phyloP scores from a whole-genome alignment of 2,113 vertebrate species.

The Microtus oregoni region DNA sequence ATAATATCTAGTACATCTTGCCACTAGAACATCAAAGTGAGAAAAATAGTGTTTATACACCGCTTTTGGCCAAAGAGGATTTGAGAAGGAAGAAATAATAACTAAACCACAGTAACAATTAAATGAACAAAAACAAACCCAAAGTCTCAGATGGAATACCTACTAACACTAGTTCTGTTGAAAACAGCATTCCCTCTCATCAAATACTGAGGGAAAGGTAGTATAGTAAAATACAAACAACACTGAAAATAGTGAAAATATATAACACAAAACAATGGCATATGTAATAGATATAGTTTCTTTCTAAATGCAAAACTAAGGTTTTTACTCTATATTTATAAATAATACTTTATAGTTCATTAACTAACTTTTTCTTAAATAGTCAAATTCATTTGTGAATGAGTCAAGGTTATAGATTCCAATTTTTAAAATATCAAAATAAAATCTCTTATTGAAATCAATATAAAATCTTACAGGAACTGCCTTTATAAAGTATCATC shows the following conservation, averaged over 20 bases:
- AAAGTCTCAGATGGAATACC: background rate
- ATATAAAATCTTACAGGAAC: conserved; percentile 35
- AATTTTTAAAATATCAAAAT: conserved; percentile 40
- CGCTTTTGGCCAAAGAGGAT: conserved; percentile 26
- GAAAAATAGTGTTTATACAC: conserved; percentile 60
- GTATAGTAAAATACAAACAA: background rate
- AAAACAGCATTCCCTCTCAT: background rate
- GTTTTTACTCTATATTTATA: conserved; percentile 22
- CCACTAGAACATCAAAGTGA: conserved; percentile 90
- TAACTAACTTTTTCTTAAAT: background rate
- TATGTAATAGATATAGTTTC: background rate
- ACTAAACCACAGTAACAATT: conserved; percentile 24
- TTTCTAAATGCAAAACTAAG: conserved; percentile 41
- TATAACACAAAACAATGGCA: conserved; percentile 6
- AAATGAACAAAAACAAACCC: conserved; percentile 35
- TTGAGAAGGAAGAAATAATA: background rate
- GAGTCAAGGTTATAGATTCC: background rate
- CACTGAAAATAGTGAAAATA: conserved; percentile 33
- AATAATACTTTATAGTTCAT: background rate
- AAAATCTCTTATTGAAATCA: conserved; percentile 27
- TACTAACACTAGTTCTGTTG: background rate
- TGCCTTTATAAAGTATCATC: conserved; percentile 21
- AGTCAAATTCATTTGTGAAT: conserved; percentile 28
- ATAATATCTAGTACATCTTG: conserved; percentile 98
- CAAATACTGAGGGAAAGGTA: conserved; percentile 24